Evolutionary conservation across 2,888 invertebrate species (phyloP).

Genomic region (Cremastinae sp.): DNA sequence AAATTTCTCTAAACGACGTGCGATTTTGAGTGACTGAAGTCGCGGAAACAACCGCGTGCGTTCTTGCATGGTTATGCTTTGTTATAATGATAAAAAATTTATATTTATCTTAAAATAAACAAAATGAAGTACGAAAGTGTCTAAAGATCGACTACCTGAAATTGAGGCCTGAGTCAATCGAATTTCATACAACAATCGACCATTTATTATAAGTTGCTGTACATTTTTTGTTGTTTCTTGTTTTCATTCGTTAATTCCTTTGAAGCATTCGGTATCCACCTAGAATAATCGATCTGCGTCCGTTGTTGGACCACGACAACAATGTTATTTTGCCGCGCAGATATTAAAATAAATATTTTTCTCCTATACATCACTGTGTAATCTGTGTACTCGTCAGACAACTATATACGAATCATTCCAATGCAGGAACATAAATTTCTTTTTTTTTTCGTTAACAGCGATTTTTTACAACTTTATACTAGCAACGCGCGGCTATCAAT

Average conservation of each 20-base stretch:
- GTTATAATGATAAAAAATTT: conserved; percentile 27
- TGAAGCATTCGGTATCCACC: conserved; percentile 31
- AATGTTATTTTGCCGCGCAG: conserved; percentile 42
- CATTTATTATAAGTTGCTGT: conserved; percentile 57
- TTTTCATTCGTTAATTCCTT: conserved; percentile 4
- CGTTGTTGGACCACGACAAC: conserved; percentile 19
- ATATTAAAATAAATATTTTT: conserved; percentile 63
- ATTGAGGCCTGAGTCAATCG: conserved; percentile 1
- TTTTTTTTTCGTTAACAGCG: conserved; percentile 26
- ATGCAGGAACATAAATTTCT: conserved; percentile 46
- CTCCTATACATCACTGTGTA: conserved; percentile 59
- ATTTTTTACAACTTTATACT: conserved; percentile 56
- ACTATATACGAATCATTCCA: conserved; percentile 42
- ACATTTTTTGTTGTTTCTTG: conserved; percentile 37
- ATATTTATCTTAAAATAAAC: conserved; percentile 28
- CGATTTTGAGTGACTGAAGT: not conserved
- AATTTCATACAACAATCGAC: conserved; percentile 42
- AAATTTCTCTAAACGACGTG: not conserved
- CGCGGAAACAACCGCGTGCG: not conserved
- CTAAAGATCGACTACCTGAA: not conserved
- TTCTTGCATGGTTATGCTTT: conserved; percentile 28
- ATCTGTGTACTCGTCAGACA: conserved; percentile 47
- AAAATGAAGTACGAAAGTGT: not conserved
- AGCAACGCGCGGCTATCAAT: conserved; percentile 76
- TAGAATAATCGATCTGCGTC: conserved; percentile 35